Conservation (phyloP, 2,797 vertebrate genomes). For the Eulemur coronatus region DNA sequence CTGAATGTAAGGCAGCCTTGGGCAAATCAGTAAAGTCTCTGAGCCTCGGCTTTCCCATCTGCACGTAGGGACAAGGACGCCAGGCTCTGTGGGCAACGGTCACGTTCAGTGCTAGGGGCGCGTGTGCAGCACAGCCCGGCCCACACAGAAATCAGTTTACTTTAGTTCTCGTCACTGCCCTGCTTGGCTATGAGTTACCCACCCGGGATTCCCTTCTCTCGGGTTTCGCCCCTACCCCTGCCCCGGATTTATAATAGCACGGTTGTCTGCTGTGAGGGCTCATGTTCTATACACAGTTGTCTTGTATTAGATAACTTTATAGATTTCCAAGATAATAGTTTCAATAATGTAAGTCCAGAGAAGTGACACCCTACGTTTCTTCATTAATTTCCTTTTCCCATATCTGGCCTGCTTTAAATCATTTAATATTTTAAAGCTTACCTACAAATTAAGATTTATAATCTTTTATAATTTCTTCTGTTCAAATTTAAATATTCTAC, state of each 20-base stretch:
- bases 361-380: slow-evolving; percentile 81
- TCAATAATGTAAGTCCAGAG: slow-evolving; percentile 85
- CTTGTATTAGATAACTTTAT: slow-evolving; percentile 83
- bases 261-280: slow-evolving; percentile 75
- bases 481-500: slow-evolving; percentile 33
- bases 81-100: neutral
- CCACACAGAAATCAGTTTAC: neutral
- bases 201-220: neutral
- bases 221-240: neutral
- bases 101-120: no score
- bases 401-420: slow-evolving; percentile 41
- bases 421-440: slow-evolving; percentile 55
- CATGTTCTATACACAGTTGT: slow-evolving; percentile 84
- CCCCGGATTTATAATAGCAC: neutral
- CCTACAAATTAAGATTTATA: slow-evolving; percentile 59
- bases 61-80: neutral
- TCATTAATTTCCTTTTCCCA: slow-evolving; percentile 67
- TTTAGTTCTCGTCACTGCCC: neutral
- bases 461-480: slow-evolving; percentile 25
- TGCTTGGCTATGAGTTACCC: neutral
- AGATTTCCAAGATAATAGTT: slow-evolving; percentile 84
- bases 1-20: neutral
- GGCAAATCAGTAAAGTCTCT: neutral
- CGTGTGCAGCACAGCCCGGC: neutral
- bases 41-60: neutral